Evolutionary conservation across 2,113 vertebrate species (phyloP), one percentile per base, ranked within the genome.

Genomic region (Aix galericulata): DNA sequence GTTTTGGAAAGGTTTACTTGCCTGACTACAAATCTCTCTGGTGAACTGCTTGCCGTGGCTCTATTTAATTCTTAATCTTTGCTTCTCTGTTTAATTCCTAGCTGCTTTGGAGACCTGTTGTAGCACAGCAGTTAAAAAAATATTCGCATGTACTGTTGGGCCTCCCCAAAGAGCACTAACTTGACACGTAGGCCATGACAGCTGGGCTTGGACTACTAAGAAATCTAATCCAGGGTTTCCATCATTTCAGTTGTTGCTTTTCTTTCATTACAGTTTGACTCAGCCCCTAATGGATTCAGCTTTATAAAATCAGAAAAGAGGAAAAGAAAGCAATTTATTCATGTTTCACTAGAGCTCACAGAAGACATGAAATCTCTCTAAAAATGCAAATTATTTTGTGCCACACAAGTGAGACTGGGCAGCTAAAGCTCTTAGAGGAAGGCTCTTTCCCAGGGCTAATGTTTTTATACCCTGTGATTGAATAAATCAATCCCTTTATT

Each of bases 151-250:
- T 98, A 97, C 97, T 97, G 98, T 97, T 75, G 81, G 96, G 93
- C 86, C 95, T 98, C 98, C 98, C 98, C 95, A 95, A 98, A 98
- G 98, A 98, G 97, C 98, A 97, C 97, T 97, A 98, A 98, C 98
- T 98, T 98, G 98, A 98, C 98, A 98, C 95, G 93, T 88, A 88
- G 95, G 89, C 93, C 82, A 38, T 84, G 93, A 95, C 93, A 95
- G 78, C 87, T 68, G 90, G 88, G 95, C 76, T 92, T 91, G 80
- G 97, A 88, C 97, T 96, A 93, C 96, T 88, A 96, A 90, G 91
- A 96, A 96, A 81, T 80, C 94, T 95, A 96, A 97, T 94, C 97
- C 95, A 84, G 97, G 96, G 95, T 94, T 97, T 96, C 93, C 90
- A 92, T 96, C 92, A 88, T 83, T 68, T 86, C 88, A 88, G 92